Percentiles rank a stretch among this genome's conserved stretches.
Conservation (phyloP, 1,140 invertebrate species). For the Drosophila ohnishii region DNA sequence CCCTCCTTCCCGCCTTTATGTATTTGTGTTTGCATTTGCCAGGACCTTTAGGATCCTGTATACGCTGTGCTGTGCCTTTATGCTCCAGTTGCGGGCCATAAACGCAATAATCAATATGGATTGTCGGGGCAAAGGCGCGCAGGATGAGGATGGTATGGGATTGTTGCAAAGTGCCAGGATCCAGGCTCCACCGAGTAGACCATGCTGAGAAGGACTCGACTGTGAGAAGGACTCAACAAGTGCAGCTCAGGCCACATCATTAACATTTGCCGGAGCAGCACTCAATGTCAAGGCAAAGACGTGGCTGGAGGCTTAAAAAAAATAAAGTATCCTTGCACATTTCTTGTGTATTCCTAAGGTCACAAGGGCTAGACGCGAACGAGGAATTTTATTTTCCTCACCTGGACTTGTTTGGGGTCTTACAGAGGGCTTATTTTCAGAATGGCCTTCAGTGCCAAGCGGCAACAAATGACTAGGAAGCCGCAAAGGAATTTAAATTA, state of each 20-base stretch:
- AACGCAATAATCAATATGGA: constrained; percentile 78
- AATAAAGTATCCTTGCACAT: constrained; percentile 7
- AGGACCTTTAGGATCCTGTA: constrained; percentile 30
- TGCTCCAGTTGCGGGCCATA: constrained; percentile 54
- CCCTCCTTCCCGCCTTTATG: constrained; percentile 17
- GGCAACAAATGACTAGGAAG: not conserved
- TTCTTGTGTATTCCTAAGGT: constrained; percentile 24
- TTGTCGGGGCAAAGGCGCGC: constrained; percentile 29
- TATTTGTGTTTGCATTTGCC: constrained; percentile 32
- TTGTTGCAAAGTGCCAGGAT: constrained; percentile 33
- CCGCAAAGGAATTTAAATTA: not conserved
- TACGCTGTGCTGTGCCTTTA: constrained; percentile 42
- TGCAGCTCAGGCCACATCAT: constrained; percentile 76
- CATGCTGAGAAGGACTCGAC: not conserved
- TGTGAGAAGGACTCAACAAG: constrained; percentile 58
- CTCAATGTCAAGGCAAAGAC: constrained; percentile 64
- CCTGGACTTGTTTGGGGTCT: constrained; percentile 1
- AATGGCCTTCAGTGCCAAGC: constrained; percentile 4
- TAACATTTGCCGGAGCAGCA: constrained; percentile 57
- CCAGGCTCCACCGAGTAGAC: constrained; percentile 9
- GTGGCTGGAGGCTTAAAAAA: constrained; percentile 14
- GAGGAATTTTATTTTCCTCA: constrained; percentile 22
- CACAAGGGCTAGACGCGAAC: constrained; percentile 33
- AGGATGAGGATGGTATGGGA: not conserved
- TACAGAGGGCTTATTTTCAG: constrained; percentile 6